Evolutionary conservation across 2,888 invertebrate genomes (phyloP).

Genomic region (Cetonia aurata): DNA sequence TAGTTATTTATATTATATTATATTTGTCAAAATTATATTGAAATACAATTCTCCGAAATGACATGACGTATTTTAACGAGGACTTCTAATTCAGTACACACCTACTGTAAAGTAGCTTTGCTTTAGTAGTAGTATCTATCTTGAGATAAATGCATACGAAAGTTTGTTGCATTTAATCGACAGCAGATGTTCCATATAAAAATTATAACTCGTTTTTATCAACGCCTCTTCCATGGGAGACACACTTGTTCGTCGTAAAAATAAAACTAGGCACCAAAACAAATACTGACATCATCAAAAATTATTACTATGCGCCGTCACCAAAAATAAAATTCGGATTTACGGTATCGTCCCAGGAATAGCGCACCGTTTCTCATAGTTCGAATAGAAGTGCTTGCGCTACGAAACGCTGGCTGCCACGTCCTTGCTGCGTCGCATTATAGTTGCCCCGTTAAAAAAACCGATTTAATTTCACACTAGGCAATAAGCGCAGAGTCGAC

Average conservation of each 20-base stretch:
- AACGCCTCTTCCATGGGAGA: not conserved
- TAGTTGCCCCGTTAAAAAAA: not conserved
- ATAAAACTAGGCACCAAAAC: slow-evolving; percentile 31
- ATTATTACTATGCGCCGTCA: slow-evolving; percentile 19
- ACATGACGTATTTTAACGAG: too few species aligned
- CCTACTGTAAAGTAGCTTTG: too few species aligned
- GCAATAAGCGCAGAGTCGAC: slow-evolving; percentile 15
- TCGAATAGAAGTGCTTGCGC: too few species aligned
- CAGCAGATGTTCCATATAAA: slow-evolving; percentile 18
- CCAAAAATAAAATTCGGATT: slow-evolving; percentile 36
- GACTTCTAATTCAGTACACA: too few species aligned
- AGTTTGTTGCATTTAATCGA: not conserved
- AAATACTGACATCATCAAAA: slow-evolving; percentile 28
- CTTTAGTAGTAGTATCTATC: too few species aligned
- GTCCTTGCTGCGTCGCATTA: not conserved
- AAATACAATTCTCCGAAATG: too few species aligned
- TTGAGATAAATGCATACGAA: too few species aligned
- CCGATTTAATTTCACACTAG: slow-evolving; percentile 9
- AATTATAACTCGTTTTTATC: slow-evolving; percentile 10
- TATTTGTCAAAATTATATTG: too few species aligned
- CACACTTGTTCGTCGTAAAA: slow-evolving; percentile 25
- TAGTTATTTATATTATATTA: too few species aligned
- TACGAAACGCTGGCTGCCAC: too few species aligned
- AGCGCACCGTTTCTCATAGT: not conserved
- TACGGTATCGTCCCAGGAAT: slow-evolving; percentile 7